Base-by-base conservation (phyloP, 2,113 vertebrate species). In the Antechinus flavipes region DNA sequence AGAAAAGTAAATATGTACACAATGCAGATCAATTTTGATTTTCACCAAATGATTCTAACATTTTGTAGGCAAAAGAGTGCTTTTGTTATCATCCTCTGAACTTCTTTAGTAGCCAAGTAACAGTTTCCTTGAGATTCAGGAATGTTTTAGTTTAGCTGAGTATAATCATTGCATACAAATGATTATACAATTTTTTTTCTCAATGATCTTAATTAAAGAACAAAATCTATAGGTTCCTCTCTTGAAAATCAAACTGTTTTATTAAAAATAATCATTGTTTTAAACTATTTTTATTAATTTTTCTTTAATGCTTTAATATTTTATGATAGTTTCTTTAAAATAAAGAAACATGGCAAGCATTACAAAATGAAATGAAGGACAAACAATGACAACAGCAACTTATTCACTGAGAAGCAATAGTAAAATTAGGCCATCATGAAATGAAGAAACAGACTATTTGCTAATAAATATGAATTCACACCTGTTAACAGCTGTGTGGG, bases 401-500 rank as follows among this genome's bases (percentile, higher is more conserved):
- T 89, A 92, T 61, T 97, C 95, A 90, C 94, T 96, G 95, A 94
- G 50, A 89, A 95, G 54, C 42, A 54, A 50, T 24, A 55, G 90
- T 25, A 84, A 95, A 93, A 53, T 93, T 27, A 30, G 25, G 94
- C 54, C 93, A 92, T 8, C 92, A 92, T 90, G 19, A 92, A 95
- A 94, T 47, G 68, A 96, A 54, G 55, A 93, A 94, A 91, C 0
- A 22, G n/a, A 84, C 35, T 52, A 19, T 25, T 91, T 19, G 24
- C 68, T 55, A 54, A 94, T 94, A 91, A 97, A 96, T 96, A 97
- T 94, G 94, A 96, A 96, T 96, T 97, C 92, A 84, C 95, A 94
- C 94, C 96, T 97, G 97, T 94, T 90, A 91, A 93, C 97, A 97
- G 97, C 96, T 97, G 97, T 61, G 96, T 93, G 94, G 0, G 46